Conservation (phyloP, 2,113 vertebrate genomes). For the Sorex araneus region DNA sequence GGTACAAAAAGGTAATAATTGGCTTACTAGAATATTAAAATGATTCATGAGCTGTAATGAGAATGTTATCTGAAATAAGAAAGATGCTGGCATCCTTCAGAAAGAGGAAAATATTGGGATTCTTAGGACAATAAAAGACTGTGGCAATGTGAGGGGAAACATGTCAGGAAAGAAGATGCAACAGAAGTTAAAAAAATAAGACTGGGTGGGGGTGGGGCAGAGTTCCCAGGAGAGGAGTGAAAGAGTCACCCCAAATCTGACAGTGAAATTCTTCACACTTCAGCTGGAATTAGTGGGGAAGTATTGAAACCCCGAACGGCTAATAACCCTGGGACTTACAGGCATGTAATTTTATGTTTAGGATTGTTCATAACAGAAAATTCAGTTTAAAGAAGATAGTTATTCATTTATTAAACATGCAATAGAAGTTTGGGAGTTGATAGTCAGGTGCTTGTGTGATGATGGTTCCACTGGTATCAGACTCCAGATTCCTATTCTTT, state of each 20-base stretch:
- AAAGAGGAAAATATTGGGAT: neutral
- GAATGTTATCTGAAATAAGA: neutral
- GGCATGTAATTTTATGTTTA: neutral
- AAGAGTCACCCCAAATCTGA: too few relatives aligned
- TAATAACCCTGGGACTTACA: neutral
- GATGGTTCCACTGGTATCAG: neutral
- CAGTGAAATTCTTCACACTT: neutral
- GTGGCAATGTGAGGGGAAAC: neutral
- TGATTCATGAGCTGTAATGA: slow-evolving; percentile 3
- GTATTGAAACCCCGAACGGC: neutral
- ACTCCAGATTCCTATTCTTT: neutral
- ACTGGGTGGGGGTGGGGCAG: neutral
- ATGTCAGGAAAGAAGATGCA: neutral
- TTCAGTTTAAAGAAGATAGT: neutral
- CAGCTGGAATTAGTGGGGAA: neutral
- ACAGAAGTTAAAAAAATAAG: neutral
- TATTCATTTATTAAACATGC: neutral
- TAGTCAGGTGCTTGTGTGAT: neutral
- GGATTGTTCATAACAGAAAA: slow-evolving; percentile 9
- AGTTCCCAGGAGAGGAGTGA: neutral
- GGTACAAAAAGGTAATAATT: neutral
- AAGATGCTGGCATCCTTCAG: neutral
- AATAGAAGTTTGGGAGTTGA: slow-evolving; percentile 17
- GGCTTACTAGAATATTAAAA: neutral
- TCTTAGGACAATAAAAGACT: neutral